Evolutionary conservation across 2,797 vertebrate species (phyloP), one percentile per base, ranked within the genome.

Genomic region (Ctenosaura bakeri): DNA sequence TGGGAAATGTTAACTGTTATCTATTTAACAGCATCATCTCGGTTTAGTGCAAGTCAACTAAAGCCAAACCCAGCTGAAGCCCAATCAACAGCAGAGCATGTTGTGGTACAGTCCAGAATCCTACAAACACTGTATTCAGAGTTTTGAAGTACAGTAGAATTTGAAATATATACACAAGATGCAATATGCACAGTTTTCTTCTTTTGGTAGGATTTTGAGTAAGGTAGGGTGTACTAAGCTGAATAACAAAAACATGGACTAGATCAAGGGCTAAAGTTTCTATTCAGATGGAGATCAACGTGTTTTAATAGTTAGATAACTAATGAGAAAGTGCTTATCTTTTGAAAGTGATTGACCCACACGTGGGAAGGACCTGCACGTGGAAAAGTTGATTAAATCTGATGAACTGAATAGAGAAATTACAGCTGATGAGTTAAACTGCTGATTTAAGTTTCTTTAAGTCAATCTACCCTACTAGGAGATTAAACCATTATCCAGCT

Each of bases 401-500:
- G 74, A 79, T 69, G 13, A 83, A 82, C 76, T 87, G 52, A 52
- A 76, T 46, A 87, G 77, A 90, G n/a, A 32, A 16, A 38, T 74
- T 46, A 26, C 35, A 82, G 50, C 18, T 73, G 42, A 32, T 69
- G n/a, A 88, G 50, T 83, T 81, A 66, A 90, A 87, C 69, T 52
- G 32, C 50, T 50, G 22, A 42, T 42, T 85, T 79, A 78, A 76
- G 69, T 62, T 80, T 56, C 66, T 42, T 52, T 81, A 64, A 64
- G 16, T 52, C 42, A 85, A 46, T 56, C 83, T 3, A 74, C 16
- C 26, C n/a, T 76, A 18, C 20, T 14, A 62, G 54, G 66, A 87
- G 71, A 86, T 64, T 74, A 87, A 90, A 82, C 38, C 62, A 14
- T 74, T 86, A 83, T 64, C 69, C 71, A 83, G 78, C 69, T 86